These are phyloP conservation scores for Myzus persicae DNA, from an alignment of 1,140 invertebrate genomes.

Conservation along the genomic window DNA sequence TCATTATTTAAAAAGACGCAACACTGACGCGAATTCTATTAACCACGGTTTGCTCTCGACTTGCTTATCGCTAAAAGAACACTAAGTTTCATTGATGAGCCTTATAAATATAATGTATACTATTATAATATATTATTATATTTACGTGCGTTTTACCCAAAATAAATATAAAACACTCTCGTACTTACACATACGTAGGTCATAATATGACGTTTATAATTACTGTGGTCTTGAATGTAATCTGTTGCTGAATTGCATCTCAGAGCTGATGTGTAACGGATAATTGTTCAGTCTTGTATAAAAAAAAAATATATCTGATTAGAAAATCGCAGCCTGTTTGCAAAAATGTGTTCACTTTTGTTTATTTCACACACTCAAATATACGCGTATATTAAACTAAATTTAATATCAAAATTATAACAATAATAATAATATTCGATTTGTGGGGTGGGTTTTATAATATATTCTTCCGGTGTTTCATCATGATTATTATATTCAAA, in stretches of 20 bases:
- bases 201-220: not conserved
- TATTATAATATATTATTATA: not conserved
- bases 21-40: not conserved
- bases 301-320: too few relatives aligned
- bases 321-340: too few relatives aligned
- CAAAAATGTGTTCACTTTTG: too few relatives aligned
- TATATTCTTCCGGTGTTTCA: not conserved
- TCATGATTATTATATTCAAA: not conserved
- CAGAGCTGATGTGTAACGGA: too few relatives aligned
- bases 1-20: conserved; percentile 24
- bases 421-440: too few relatives aligned
- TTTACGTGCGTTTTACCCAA: not conserved
- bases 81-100: not conserved
- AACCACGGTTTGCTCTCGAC: not conserved
- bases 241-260: too few relatives aligned
- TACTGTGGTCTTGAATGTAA: too few relatives aligned
- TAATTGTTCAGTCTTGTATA: too few relatives aligned
- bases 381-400: too few relatives aligned
- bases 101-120: not conserved
- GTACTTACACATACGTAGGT: too few relatives aligned
- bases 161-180: not conserved
- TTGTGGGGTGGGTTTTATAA: not conserved
- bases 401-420: too few relatives aligned
- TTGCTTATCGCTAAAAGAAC: not conserved
- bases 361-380: too few relatives aligned